Evolutionary conservation across 1,140 invertebrate genomes (phyloP).

Genomic region (Drosophila nannoptera): DNA sequence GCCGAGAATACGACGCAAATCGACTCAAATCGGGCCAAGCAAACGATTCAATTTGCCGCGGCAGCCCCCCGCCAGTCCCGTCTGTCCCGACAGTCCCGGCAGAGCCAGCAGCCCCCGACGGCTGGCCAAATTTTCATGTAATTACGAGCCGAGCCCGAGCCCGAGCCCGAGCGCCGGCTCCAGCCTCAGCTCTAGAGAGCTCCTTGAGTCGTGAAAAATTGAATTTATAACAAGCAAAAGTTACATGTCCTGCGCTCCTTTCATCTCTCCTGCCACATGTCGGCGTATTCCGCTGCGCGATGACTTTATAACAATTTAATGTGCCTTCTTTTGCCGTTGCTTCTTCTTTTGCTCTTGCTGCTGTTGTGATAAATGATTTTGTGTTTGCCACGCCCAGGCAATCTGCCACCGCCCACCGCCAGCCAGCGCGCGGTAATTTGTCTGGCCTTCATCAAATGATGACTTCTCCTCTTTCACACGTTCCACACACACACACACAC

Average conservation of each 20-base stretch:
- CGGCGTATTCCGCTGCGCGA: conserved; percentile 41
- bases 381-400: conserved; percentile 17
- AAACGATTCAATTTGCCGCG: conserved; percentile 58
- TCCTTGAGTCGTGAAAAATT: conserved; percentile 56
- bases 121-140: conserved; percentile 22
- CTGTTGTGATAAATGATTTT: conserved; percentile 68
- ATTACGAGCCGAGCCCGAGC: conserved; percentile 29
- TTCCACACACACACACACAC: conserved; percentile 8
- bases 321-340: conserved; percentile 34
- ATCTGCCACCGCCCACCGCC: conserved; percentile 14
- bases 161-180: background rate
- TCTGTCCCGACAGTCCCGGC: too few relatives aligned
- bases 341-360: conserved; percentile 27
- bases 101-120: too few relatives aligned
- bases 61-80: background rate
- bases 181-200: conserved; percentile 7
- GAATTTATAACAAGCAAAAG: conserved; percentile 73
- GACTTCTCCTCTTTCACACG: conserved; percentile 10
- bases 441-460: conserved; percentile 46
- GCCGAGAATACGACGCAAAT: background rate
- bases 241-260: conserved; percentile 44
- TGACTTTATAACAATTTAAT: conserved; percentile 76
- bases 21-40: conserved; percentile 9
- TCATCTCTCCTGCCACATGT: conserved; percentile 39
- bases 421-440: conserved; percentile 53